Base-by-base conservation (phyloP, 2,113 vertebrate genomes). In the Silurus glanis region DNA sequence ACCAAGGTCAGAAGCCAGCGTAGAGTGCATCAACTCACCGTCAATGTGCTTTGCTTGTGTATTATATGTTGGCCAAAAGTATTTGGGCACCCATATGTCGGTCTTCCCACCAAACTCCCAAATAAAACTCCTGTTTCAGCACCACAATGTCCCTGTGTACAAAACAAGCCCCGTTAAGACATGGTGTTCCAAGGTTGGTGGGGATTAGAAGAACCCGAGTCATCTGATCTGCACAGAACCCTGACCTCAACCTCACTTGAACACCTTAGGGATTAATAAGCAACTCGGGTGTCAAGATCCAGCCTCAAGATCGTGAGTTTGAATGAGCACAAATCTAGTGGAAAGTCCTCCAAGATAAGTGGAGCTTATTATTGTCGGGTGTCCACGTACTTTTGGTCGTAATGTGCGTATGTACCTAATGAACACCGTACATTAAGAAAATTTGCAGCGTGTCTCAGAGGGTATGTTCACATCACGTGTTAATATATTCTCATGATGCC, bases 1-100 rank as follows among this genome's bases (percentile, higher is more conserved):
- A 95, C 88, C 96, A 97, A 94, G 95, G 95, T 95, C 86, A 92
- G 92, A 53, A 74, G 66, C 87, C 53, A 28, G 51, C 53, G 51
- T 61, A 25, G 23, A 5, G 49, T 56, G 17, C 19, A 28, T 37
- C 51, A n/a, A 25, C 25, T 28, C 51, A 74, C 23, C 19, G 37
- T 37, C 75, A 28, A 56, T 28, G 51, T 28, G 74, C 25, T 56
- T 25, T 25, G 8, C 0, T 25, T 28, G 23, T 25, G 9, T 56
- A 8, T 28, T 28, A 6, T 16, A 16, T 25, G 55, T 56, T 37
- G 49, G 47, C 21, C n/a, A 55, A 28, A 78, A 6, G 6, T 56
- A 4, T 78, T 23, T 78, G 51, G 13, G 17, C 75, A 56, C 10
- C 6, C 12, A 13, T 25, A 3, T 17, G 19, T n/a, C 3, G 6